Evolutionary conservation across 2,888 invertebrate species (phyloP), one percentile per base, ranked within the genome.

Genomic region (Cerastis leucographa): DNA sequence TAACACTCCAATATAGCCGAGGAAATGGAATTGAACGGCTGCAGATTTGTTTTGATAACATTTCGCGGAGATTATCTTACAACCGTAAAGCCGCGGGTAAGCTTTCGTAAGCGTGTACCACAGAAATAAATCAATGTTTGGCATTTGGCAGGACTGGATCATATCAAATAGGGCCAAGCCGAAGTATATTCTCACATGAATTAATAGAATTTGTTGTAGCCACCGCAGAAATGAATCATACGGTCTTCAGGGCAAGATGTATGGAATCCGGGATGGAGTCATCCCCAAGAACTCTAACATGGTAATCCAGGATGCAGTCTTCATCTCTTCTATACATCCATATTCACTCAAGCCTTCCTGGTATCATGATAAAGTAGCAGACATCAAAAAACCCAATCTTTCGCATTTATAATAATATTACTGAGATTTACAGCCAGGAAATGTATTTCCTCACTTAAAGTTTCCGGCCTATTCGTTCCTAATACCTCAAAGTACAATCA

Each of bases 401-500:
- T 81, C 29, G 14, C 61, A 65, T 83, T 70, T 61, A 74, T 70
- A 67, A 78, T 74, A 72, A 83, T 83, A 68, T 77, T 68, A 40
- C 62, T 85, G 54, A 70, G 74, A 85, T 84, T 74, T 73, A 84
- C 68, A 76, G 76, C 59, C 87, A 87, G 87, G 87, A 87, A 88
- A 81, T 72, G 82, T 78, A 76, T 83, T 85, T 87, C 88, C 88
- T 85, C 77, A 83, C 65, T 78, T 81, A 73, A 74, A 84, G 64
- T 79, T 83, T 80, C 84, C 86, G 87, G 83, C 64, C 76, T 79
- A 70, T 89, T 83, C 80, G 80, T 80, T 86, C 80, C 83, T 81
- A 86, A 87, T 81, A 83, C 75, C 70, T 82, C 78, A 70, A 75
- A 81, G 75, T 85, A 83, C 78, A 75, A 83, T 74, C 69, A 71